phyloP scores from a whole-genome alignment of 2,888 invertebrate genomes.

The Lycocerus yunnanus region DNA sequence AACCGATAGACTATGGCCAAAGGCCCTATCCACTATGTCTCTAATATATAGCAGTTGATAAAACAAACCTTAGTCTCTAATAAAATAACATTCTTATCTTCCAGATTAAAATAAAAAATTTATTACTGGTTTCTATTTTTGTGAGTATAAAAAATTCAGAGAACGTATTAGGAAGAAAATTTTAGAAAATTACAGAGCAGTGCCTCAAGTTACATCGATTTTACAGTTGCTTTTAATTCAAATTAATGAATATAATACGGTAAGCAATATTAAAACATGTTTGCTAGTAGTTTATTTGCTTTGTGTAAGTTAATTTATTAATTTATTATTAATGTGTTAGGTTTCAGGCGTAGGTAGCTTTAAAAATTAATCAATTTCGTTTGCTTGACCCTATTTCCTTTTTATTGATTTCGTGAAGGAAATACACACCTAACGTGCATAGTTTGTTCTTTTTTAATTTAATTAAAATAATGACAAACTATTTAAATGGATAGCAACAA shows the following conservation, averaged over 20 bases:
- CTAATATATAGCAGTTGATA: background rate
- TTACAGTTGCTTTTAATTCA: background rate
- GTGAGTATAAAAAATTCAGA: background rate
- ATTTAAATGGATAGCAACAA: background rate
- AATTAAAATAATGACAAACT: background rate
- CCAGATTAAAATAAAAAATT: background rate
- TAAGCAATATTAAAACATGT: background rate
- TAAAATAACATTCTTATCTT: background rate
- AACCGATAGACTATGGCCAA: constrained; percentile 30
- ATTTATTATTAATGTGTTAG: background rate
- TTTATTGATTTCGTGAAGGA: background rate
- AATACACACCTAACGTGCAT: background rate
- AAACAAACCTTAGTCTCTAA: background rate
- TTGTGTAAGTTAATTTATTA: background rate
- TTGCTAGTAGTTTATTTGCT: background rate
- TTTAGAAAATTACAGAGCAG: background rate
- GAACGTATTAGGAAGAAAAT: background rate
- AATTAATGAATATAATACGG: background rate
- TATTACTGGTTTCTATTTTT: background rate
- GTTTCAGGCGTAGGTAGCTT: background rate
- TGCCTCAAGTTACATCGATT: background rate
- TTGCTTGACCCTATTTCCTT: background rate
- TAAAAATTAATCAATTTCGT: background rate
- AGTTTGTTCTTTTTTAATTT: background rate
- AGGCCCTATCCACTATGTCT: constrained; percentile 7